Base-by-base conservation (phyloP, 30 jellyfish, hydroid and myxozoan genomes). In the Catostylus mosaicus region DNA sequence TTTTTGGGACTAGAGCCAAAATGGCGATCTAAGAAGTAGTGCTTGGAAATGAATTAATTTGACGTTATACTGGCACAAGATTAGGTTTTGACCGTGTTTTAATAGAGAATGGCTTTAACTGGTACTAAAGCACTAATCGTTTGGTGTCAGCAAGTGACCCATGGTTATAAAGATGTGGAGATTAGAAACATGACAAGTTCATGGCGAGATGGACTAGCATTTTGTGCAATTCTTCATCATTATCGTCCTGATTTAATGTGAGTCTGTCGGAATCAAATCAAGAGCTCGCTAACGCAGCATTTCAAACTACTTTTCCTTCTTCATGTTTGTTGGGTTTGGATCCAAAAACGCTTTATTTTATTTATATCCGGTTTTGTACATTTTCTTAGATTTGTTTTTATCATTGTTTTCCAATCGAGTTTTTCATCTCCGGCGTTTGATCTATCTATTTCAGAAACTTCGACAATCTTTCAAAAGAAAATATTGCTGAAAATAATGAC, bases 121-220 rank as follows among this genome's bases (percentile, higher is more conserved):
- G 98, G 98, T 5, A 85, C 94, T 1, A 93, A 93, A 76, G 98
- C 96, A 6, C 88, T 93, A 18, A 59, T 56, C 19, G 87, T 54
- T 10, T 93, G 98, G 98, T 93, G 98, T 73, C 75, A 86, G 67
- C 95, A 93, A 46, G 85, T 82, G 36, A 93, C 98, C 36, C 66
- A 82, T 26, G 83, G 96, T 3, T 93, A 93, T 75, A 94, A 83
- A 45, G 95, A 87, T 70, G 97, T 88, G 11, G 85, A 78, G 40
- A 59, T 87, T 36, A 82, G 73, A 30, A 93, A 93, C 59, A 93
- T 93, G 98, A 93, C 98, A 34, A 75, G 96, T 34, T 93, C 97
- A 1, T 93, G 97, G 97, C 74, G 92, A 69, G 89, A 93, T 88
- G 98, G 98, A 37, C 91, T 93, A 29, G 98, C 97, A 14, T 93